Conservation (phyloP, 1,140 invertebrate genomes). For the Vollenhovia emeryi region DNA sequence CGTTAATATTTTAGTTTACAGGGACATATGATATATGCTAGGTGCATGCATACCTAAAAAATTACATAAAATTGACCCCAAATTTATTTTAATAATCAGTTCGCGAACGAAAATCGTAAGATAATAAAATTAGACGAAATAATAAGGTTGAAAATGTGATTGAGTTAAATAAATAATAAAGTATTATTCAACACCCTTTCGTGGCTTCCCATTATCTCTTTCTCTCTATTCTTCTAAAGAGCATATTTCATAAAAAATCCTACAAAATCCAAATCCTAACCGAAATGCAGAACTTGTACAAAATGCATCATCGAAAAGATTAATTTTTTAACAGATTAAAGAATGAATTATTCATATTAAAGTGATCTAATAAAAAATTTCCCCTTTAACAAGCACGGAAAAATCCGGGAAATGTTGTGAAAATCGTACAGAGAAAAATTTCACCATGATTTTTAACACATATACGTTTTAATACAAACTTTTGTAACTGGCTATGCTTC, state of each 20-base stretch:
- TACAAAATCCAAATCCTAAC: no score
- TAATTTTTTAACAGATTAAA: not conserved
- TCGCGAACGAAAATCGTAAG: not conserved
- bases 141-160: no score
- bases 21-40: not conserved
- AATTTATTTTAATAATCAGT: no score
- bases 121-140: not conserved
- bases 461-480: slow-evolving; percentile 21
- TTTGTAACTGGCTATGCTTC: slow-evolving; percentile 24
- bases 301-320: not conserved
- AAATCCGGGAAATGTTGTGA: not conserved
- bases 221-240: not conserved
- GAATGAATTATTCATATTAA: not conserved
- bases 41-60: not conserved
- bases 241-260: not conserved
- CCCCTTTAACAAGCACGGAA: not conserved
- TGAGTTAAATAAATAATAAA: not conserved
- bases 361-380: not conserved
- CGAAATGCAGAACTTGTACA: not conserved
- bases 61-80: no score
- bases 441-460: not conserved
- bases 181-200: not conserved
- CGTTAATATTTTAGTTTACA: not conserved
- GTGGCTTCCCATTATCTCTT: not conserved
- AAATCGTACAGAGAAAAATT: not conserved